These are phyloP conservation scores for Clivina fossor DNA, from an alignment of 2,888 invertebrate species.

Conservation along the genomic window DNA sequence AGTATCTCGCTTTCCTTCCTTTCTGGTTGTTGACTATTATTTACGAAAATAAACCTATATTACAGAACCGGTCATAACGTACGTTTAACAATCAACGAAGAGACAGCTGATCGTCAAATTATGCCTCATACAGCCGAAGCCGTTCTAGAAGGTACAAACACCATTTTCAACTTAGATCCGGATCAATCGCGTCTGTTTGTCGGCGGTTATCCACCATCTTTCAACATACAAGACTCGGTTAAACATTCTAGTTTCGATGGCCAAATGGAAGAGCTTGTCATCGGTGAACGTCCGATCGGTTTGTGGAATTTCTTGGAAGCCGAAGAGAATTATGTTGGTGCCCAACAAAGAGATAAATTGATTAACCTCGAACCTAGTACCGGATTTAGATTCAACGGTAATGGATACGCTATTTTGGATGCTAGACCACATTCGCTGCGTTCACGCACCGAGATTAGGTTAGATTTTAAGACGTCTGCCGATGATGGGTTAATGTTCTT, in stretches of 20 bases:
- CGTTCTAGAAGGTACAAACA: constrained; percentile 70
- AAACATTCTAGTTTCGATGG: constrained; percentile 81
- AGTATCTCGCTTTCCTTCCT: too few relatives aligned
- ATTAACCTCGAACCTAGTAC: constrained; percentile 69
- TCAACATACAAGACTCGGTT: constrained; percentile 67
- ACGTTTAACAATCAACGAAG: constrained; percentile 77
- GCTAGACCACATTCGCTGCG: constrained; percentile 62
- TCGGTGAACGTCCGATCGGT: constrained; percentile 88
- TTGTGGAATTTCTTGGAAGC: constrained; percentile 91
- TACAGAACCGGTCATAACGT: constrained; percentile 86
- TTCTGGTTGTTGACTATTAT: too few relatives aligned
- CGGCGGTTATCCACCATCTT: constrained; percentile 80
- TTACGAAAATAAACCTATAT: too few relatives aligned
- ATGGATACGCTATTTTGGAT: constrained; percentile 81
- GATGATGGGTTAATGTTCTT: constrained; percentile 87
- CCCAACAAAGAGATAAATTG: constrained; percentile 69
- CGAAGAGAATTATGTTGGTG: constrained; percentile 72
- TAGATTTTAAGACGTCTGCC: constrained; percentile 85
- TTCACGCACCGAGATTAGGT: constrained; percentile 65
- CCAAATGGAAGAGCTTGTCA: constrained; percentile 85
- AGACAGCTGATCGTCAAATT: constrained; percentile 65
- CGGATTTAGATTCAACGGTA: constrained; percentile 85
- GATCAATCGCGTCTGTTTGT: constrained; percentile 85
- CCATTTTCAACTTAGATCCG: constrained; percentile 89
- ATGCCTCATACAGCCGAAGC: constrained; percentile 59